These are phyloP conservation scores for Sarcophaga peregrina DNA, from an alignment of 1,140 invertebrate genomes.

Conservation along the genomic window DNA sequence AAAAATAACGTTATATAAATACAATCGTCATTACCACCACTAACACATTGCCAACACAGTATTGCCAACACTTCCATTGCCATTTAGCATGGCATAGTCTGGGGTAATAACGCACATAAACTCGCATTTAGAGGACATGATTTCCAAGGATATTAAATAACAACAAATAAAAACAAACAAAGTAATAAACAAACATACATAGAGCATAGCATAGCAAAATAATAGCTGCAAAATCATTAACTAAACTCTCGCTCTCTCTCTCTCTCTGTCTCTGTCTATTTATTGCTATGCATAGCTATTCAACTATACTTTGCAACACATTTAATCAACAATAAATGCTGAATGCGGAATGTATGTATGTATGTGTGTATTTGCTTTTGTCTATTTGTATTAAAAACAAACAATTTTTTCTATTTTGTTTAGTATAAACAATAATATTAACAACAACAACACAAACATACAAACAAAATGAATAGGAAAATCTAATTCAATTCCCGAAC, in stretches of 20 bases:
- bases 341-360: neutral
- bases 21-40: neutral
- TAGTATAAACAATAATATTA: neutral
- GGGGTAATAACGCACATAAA: neutral
- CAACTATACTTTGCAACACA: too few species aligned
- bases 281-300: too few species aligned
- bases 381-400: neutral
- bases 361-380: too few species aligned
- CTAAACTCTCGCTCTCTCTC: too few species aligned
- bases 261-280: too few species aligned
- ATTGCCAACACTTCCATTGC: too few species aligned
- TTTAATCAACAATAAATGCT: too few species aligned
- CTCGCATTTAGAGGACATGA: neutral
- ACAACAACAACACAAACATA: constrained; percentile 10
- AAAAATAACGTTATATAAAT: neutral
- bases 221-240: neutral
- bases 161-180: constrained; percentile 28
- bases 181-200: neutral
- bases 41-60: neutral
- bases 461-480: neutral
- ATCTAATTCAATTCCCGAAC: constrained; percentile 36
- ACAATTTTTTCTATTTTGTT: neutral
- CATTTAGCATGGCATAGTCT: neutral
- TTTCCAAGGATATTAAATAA: constrained; percentile 41
- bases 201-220: neutral